Percentiles rank a stretch among this genome's conserved stretches.
Evolutionary conservation across 2,888 invertebrate species (phyloP).

Genomic region (Drosophila bunnanda): DNA sequence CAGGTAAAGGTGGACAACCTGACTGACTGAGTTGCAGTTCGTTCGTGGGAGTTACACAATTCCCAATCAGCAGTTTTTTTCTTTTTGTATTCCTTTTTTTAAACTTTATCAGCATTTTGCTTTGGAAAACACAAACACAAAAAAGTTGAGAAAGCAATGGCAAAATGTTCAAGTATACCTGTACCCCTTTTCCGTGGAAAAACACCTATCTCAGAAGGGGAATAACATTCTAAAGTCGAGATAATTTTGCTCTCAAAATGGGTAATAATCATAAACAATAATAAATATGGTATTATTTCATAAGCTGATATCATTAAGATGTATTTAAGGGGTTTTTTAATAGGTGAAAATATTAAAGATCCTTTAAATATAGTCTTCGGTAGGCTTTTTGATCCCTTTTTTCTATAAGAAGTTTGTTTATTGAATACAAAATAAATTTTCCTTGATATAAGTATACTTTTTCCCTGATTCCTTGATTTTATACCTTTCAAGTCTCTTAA

Average conservation of each 20-base stretch:
- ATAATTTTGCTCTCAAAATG: not conserved
- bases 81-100: slow-evolving; percentile 3
- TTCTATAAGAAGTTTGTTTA: too few relatives aligned
- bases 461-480: too few relatives aligned
- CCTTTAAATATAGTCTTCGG: too few relatives aligned
- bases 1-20: slow-evolving; percentile 47
- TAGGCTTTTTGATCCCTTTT: too few relatives aligned
- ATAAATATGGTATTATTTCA: not conserved
- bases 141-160: slow-evolving; percentile 4
- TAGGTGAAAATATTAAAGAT: too few relatives aligned
- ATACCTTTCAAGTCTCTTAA: not conserved
- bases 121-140: not conserved
- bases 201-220: not conserved
- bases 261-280: not conserved
- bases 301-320: not conserved
- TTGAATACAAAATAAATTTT: too few relatives aligned
- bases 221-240: not conserved
- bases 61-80: slow-evolving; percentile 24
- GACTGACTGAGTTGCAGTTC: slow-evolving; percentile 13
- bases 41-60: slow-evolving; percentile 27
- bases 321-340: not conserved
- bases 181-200: slow-evolving; percentile 1
- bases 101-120: slow-evolving; percentile 30
- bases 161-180: not conserved
- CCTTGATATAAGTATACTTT: too few relatives aligned